Evolutionary conservation across 1,140 invertebrate genomes (phyloP).

Genomic region (Ganaspis sp.): DNA sequence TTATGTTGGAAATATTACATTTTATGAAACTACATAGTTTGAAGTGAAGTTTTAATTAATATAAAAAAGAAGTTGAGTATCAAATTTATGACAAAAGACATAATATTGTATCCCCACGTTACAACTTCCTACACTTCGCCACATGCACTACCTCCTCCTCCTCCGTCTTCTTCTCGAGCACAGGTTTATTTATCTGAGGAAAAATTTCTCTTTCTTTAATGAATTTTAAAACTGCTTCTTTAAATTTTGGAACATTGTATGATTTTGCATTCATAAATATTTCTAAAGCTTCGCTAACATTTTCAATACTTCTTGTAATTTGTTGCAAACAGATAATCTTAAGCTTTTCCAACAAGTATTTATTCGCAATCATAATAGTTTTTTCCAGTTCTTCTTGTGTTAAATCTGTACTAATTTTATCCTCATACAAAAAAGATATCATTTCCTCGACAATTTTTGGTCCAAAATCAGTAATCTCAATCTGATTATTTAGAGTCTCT

Average conservation of each 20-base stretch:
- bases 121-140: too few species aligned
- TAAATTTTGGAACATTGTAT: not conserved
- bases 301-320: not conserved
- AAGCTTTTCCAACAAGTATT: slow-evolving; percentile 21
- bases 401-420: not conserved
- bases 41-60: too few species aligned
- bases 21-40: too few species aligned
- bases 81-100: too few species aligned
- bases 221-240: not conserved
- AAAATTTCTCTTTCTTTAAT: not conserved
- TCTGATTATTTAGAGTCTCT: slow-evolving; percentile 75
- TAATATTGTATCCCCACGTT: too few species aligned
- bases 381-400: not conserved
- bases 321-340: slow-evolving; percentile 5
- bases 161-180: too few species aligned
- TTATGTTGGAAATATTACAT: too few species aligned
- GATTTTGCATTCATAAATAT: not conserved
- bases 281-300: not conserved
- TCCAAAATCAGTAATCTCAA: slow-evolving; percentile 78
- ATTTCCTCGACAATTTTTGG: not conserved
- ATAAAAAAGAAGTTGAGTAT: too few species aligned
- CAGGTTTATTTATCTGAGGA: too few species aligned
- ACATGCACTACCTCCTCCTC: too few species aligned
- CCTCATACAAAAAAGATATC: slow-evolving; percentile 25
- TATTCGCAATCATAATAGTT: slow-evolving; percentile 11